Evolutionary conservation across 1,140 invertebrate genomes (phyloP).

Genomic region (Drosophila ananassae): DNA sequence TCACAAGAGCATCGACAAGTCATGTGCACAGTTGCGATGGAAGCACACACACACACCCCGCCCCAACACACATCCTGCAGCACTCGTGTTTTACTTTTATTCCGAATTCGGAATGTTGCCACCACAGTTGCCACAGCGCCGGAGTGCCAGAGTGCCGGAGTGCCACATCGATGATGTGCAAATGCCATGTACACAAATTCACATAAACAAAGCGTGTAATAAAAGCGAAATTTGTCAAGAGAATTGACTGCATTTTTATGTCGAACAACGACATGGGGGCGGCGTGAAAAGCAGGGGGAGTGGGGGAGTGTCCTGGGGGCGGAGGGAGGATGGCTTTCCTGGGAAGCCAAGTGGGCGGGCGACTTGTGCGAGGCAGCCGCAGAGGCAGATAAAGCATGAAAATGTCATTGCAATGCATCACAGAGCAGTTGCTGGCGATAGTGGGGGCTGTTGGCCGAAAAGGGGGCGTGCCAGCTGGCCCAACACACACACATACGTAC

Average conservation of each 20-base stretch:
- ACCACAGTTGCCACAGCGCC: neutral
- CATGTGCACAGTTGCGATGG: slow-evolving; percentile 30
- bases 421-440: neutral
- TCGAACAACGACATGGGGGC: slow-evolving; percentile 7
- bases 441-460: neutral
- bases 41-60: neutral
- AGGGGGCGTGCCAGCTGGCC: slow-evolving; percentile 8
- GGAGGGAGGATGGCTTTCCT: neutral
- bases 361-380: slow-evolving; percentile 60
- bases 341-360: slow-evolving; percentile 34
- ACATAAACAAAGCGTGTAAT: slow-evolving; percentile 60
- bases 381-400: slow-evolving; percentile 69
- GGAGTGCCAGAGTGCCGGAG: no score
- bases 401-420: slow-evolving; percentile 68
- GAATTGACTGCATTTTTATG: slow-evolving; percentile 71
- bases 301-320: neutral
- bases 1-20: slow-evolving; percentile 24
- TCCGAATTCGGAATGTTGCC: slow-evolving; percentile 7
- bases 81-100: slow-evolving; percentile 27
- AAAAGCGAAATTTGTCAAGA: slow-evolving; percentile 73
- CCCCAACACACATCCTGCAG: neutral
- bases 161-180: slow-evolving; percentile 54
- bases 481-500: neutral
- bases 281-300: neutral
- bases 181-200: slow-evolving; percentile 53